phyloP scores from a whole-genome alignment of 2,888 invertebrate species.

The Crioceris asparagi region DNA sequence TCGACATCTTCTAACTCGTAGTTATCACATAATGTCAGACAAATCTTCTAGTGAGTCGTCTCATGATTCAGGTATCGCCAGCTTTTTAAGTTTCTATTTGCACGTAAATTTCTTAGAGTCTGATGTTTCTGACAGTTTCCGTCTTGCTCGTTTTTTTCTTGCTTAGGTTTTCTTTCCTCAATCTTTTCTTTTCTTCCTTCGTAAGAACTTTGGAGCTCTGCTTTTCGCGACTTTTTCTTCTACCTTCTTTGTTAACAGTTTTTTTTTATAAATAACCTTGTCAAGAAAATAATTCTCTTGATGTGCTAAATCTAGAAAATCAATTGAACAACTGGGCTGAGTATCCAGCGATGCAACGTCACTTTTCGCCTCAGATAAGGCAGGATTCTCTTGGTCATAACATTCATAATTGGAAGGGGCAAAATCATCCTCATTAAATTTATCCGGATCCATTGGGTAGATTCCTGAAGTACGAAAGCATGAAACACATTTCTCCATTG shows the following conservation, averaged over 20 bases:
- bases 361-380: neutral
- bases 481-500: slow-evolving; percentile 15
- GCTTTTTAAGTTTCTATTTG: too few species aligned
- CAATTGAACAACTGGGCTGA: neutral
- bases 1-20: too few species aligned
- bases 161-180: neutral
- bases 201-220: neutral
- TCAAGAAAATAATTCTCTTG: slow-evolving; percentile 6
- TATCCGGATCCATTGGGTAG: slow-evolving; percentile 10
- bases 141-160: neutral
- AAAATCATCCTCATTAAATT: slow-evolving; percentile 16
- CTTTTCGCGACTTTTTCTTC: neutral
- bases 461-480: slow-evolving; percentile 11
- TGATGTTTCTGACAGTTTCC: too few species aligned
- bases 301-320: neutral
- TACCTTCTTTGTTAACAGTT: slow-evolving; percentile 3
- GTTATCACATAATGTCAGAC: too few species aligned
- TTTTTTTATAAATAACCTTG: slow-evolving; percentile 6
- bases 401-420: slow-evolving; percentile 9
- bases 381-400: neutral
- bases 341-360: neutral
- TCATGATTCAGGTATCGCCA: too few species aligned
- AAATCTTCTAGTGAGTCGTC: too few species aligned
- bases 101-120: too few species aligned
- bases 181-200: neutral